Evolutionary conservation across 2,113 vertebrate species (phyloP).

Genomic region (Erinaceus europaeus): DNA sequence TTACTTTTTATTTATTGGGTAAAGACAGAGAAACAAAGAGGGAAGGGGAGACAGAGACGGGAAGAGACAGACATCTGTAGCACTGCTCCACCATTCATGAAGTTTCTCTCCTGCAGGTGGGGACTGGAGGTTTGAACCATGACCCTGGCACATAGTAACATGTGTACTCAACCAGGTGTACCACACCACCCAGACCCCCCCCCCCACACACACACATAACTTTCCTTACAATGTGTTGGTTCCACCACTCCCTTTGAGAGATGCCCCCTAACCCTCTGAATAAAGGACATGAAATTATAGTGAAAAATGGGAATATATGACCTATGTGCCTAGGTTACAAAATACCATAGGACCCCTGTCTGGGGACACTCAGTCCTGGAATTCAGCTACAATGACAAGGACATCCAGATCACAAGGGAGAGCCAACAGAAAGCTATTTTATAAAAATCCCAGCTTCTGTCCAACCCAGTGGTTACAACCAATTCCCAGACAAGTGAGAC

Average conservation of each 20-base stretch:
- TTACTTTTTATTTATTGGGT: too few species aligned
- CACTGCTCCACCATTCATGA: too few species aligned
- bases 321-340: background rate
- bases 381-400: background rate
- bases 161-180: too few species aligned
- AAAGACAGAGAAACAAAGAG: too few species aligned
- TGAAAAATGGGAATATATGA: background rate
- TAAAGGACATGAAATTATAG: background rate
- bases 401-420: background rate
- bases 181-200: too few species aligned
- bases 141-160: too few species aligned
- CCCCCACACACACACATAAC: too few species aligned
- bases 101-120: too few species aligned
- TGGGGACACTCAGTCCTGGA: background rate
- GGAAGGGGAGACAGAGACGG: too few species aligned
- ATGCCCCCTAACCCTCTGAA: background rate
- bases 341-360: background rate
- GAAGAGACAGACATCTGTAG: background rate
- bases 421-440: background rate
- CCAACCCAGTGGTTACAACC: background rate
- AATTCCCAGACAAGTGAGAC: background rate
- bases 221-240: background rate
- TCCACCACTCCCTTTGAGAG: background rate
- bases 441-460: background rate
- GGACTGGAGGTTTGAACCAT: too few species aligned